Evolutionary conservation across 2,797 vertebrate species (phyloP), one percentile per base, ranked within the genome.

Genomic region (Enteromius trimaculatus): DNA sequence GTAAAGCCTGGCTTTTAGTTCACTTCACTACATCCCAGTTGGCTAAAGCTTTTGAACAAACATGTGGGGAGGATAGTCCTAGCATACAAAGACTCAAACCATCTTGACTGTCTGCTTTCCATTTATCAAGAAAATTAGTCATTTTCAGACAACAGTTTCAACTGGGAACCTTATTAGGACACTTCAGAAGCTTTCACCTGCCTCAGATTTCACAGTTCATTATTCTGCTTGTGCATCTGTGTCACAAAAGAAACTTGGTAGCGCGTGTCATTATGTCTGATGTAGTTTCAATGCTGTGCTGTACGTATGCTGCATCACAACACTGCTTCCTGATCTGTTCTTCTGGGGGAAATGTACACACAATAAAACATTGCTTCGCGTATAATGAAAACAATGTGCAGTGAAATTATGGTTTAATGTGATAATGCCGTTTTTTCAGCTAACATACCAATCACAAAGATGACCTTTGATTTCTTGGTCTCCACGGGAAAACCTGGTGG

Each of bases 381-480:
- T 11, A 6, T 77, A 44, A 17, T 5, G 6, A 44, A 71, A 62
- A 81, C 11, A 34, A 39, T 23, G 14, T 26, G 4, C 2, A 19
- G 6, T 72, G 26, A 51, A 72, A 51, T 29, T 51, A 51, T 19
- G 3, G 9, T 13, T 31, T 11, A 19, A 72, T 31, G 65, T 53
- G 23, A 34, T 71, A 79, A 78, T 68, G 21, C 6, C n/a, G 64
- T 55, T 84, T 62, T 34, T 39, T 21, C 13, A 11, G 4, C 7
- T 19, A 84, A 96, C 97, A 86, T 93, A 99, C 98, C 98, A 0
- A 98, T 89, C 90, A 99, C 90, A 92, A 99, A 97, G 93, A 99
- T 93, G 87, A 98, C 95, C 94, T 96, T 97, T 88, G 93, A 92
- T 91, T 96, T 97, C 93, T 90, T 97, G 90, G 95, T 90, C 69